Base-by-base conservation (phyloP, 2,888 invertebrate genomes). In the Cataglyphis cursor region DNA sequence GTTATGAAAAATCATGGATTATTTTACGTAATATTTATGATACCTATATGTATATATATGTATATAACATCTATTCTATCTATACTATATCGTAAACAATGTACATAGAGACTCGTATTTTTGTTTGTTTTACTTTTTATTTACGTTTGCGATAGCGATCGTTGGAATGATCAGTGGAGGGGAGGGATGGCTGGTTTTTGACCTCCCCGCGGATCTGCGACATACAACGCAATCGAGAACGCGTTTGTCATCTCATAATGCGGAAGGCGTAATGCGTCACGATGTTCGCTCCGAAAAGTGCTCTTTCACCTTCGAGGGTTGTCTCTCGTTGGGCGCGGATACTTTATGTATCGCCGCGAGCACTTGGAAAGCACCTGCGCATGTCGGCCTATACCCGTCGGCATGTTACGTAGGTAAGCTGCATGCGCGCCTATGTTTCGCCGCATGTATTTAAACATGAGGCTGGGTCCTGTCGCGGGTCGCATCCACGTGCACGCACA, bases 361-460 rank as follows among this genome's bases (percentile, higher is more conserved):
- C 84, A 82, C 85, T 89, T 87, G 62, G 76, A 83, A 91, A 90
- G 90, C 92, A 93, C 93, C 93, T 93, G 92, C 85, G 35, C 82
- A 87, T 81, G 86, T 88, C 91, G 90, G 88, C 90, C 91, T 90
- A 93, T 92, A 92, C 91, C 93, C 92, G 86, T 87, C 89, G 92
- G 93, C 91, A 78, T 78, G 68, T 88, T 90, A 81, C 85, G 64
- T 64, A 65, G 82, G 15, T 88, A 78, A 87, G 70, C 89, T 90
- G 51, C 31, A 6, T 35, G 6, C 6, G 31, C n/a, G 86, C 83
- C 86, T 86, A 84, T 83, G 87, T 85, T 89, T 85, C 86, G 73
- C 82, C 81, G 85, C 84, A 88, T 92, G 90, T 91, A 93, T 93
- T 92, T 93, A 92, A 92, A 91, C 93, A 90, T 89, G 90, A 92